Base-by-base conservation (phyloP, 2,888 invertebrate species). In the Patella ulyssiponensis region DNA sequence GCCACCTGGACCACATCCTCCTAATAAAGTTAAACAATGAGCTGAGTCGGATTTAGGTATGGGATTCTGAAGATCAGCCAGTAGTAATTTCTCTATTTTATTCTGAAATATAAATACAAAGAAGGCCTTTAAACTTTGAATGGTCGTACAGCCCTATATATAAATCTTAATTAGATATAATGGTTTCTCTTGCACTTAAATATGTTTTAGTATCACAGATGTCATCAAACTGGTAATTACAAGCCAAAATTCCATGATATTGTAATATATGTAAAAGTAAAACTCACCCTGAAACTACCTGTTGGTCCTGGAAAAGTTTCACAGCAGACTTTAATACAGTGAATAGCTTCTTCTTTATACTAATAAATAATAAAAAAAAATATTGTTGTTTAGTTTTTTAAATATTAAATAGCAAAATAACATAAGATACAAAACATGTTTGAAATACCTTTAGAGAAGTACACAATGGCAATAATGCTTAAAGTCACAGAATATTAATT, bases 1-100 rank as follows among this genome's bases (percentile, higher is more conserved):
- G 7, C 88, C 86, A 17, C 87, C 83, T 11, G 85, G 83, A 4
- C 87, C 86, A 83, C 87, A 87, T 56, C 81, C 73, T 20, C 84
- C 81, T 51, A 88, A 73, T 72, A 83, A 69, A 9, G 83, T 81
- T 69, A 79, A 86, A 79, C 86, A 86, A 11, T 71, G 33, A 17
- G 79, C 75, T 0, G 84, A 82, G 52, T 77, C 81, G 11, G 44
- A 11, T 17, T 69, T 74, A 15, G 74, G 74, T 44, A 51, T 14
- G 12, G 17, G 53, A 23, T n/a, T 23, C 27, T 58, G 53, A 51
- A 76, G 33, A 69, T 76, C 33, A 3, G 44, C 56, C 54, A 72
- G 20, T 15, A 81, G 56, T 20, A 77, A 71, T 17, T 33, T 51
- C 54, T 79, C 79, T 23, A 81, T 76, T 64, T 79, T 81, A 20